phyloP scores from a whole-genome alignment of 2,113 vertebrate species.

The Alexandromys fortis region DNA sequence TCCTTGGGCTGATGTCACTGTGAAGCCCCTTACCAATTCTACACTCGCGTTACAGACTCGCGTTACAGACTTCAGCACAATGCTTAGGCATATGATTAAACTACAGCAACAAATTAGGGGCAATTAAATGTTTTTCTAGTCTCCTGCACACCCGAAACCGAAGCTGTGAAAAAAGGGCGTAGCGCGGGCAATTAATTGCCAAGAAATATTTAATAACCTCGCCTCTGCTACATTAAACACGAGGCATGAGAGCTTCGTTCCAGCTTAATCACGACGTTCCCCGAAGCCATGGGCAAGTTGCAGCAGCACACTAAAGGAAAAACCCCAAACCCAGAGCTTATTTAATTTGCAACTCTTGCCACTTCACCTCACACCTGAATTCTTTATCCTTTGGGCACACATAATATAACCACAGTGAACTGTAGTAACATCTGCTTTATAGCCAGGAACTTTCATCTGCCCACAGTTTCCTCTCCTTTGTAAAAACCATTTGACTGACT shows the following conservation, averaged over 20 bases:
- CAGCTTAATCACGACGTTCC: slow-evolving; percentile 75
- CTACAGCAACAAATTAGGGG: slow-evolving; percentile 62
- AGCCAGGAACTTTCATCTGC: slow-evolving; percentile 64
- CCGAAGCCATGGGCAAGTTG: slow-evolving; percentile 85
- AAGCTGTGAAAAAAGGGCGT: slow-evolving; percentile 72
- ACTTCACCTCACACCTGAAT: slow-evolving; percentile 84
- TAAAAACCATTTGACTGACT: not conserved
- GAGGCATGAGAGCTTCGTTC: slow-evolving; percentile 64
- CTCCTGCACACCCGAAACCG: slow-evolving; percentile 71
- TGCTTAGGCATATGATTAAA: slow-evolving; percentile 51
- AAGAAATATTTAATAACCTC: slow-evolving; percentile 80
- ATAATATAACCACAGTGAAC: slow-evolving; percentile 57
- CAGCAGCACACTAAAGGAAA: slow-evolving; percentile 81
- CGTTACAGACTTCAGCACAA: slow-evolving; percentile 57
- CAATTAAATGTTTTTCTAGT: slow-evolving; percentile 74
- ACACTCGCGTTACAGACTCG: slow-evolving; percentile 19
- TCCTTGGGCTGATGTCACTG: not conserved
- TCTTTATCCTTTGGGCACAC: slow-evolving; percentile 83
- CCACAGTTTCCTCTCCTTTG: slow-evolving; percentile 63
- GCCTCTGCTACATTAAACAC: slow-evolving; percentile 79
- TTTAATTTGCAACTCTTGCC: slow-evolving; percentile 85
- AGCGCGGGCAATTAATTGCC: slow-evolving; percentile 79
- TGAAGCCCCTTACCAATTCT: slow-evolving; percentile 53
- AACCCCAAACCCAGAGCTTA: slow-evolving; percentile 72
- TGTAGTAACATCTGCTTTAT: slow-evolving; percentile 62